These are phyloP conservation scores for Australoheros scitulus DNA, from an alignment of 2,113 vertebrate genomes.

Conservation along the genomic window DNA sequence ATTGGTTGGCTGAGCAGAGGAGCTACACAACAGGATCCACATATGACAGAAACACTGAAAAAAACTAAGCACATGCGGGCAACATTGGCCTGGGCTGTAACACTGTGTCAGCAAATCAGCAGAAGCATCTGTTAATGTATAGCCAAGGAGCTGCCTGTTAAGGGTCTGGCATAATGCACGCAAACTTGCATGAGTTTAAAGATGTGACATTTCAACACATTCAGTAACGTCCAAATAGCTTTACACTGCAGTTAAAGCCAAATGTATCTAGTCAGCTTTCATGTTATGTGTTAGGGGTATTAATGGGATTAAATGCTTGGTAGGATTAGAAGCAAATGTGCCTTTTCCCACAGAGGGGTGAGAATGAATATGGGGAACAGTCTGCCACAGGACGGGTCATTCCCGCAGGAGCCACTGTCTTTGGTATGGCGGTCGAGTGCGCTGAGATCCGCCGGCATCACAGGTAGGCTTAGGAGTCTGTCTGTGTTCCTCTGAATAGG, in stretches of 20 bases:
- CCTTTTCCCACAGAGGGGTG: constrained; percentile 51
- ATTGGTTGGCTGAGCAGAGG: neutral
- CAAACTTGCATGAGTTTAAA: neutral
- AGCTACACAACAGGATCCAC: neutral
- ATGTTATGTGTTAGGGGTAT: neutral
- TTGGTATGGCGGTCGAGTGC: constrained; percentile 91
- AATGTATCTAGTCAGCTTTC: neutral
- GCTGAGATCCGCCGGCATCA: constrained; percentile 93
- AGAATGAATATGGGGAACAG: constrained; percentile 56
- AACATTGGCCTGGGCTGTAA: neutral
- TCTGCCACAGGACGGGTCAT: constrained; percentile 90
- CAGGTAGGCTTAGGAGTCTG: constrained; percentile 76
- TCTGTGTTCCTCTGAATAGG: neutral
- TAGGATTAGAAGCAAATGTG: neutral
- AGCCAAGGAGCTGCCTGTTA: neutral
- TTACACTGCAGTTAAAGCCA: neutral
- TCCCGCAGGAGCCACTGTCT: constrained; percentile 90
- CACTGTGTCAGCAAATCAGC: neutral
- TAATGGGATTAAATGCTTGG: neutral
- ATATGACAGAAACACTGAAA: neutral
- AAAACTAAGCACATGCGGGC: neutral
- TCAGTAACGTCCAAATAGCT: neutral
- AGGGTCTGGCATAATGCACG: neutral
- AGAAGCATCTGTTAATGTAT: constrained; percentile 4
- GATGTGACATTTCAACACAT: neutral